These are phyloP conservation scores for Leptosomus discolor DNA, from an alignment of 2,113 vertebrate genomes.

Conservation along the genomic window DNA sequence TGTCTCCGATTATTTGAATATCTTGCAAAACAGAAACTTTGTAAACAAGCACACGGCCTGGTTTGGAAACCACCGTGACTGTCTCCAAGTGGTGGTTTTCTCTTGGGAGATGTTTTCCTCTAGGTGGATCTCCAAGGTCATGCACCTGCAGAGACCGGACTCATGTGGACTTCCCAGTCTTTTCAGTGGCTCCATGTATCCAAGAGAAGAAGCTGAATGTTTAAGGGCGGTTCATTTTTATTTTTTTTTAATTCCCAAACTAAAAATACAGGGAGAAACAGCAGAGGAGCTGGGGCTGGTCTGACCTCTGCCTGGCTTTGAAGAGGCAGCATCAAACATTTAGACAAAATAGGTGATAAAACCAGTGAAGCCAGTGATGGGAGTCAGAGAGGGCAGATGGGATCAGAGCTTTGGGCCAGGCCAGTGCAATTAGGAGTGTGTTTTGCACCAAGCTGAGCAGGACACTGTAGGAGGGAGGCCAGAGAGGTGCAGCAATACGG, in stretches of 20 bases:
- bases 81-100: not conserved
- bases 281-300: not conserved
- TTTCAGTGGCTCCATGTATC: not conserved
- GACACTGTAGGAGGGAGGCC: constrained; percentile 44
- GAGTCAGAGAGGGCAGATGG: constrained; percentile 8
- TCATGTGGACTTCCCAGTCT: not conserved
- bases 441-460: constrained; percentile 34
- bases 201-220: not conserved
- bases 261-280: not conserved
- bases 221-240: not conserved
- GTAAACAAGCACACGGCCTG: not conserved
- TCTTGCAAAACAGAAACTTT: constrained; percentile 43
- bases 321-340: not conserved
- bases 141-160: not conserved
- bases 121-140: not conserved
- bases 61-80: not conserved
- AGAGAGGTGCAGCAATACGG: constrained; percentile 7
- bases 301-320: not conserved
- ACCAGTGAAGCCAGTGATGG: constrained; percentile 22
- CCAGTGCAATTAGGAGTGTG: constrained; percentile 24
- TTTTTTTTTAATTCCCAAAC: not conserved
- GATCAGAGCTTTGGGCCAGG: constrained; percentile 55
- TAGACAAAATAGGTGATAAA: constrained; percentile 2
- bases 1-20: not conserved
- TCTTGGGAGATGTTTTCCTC: not conserved